These are phyloP conservation scores for Scaptomyza hsui DNA, from an alignment of 1,140 invertebrate genomes.

Conservation along the genomic window DNA sequence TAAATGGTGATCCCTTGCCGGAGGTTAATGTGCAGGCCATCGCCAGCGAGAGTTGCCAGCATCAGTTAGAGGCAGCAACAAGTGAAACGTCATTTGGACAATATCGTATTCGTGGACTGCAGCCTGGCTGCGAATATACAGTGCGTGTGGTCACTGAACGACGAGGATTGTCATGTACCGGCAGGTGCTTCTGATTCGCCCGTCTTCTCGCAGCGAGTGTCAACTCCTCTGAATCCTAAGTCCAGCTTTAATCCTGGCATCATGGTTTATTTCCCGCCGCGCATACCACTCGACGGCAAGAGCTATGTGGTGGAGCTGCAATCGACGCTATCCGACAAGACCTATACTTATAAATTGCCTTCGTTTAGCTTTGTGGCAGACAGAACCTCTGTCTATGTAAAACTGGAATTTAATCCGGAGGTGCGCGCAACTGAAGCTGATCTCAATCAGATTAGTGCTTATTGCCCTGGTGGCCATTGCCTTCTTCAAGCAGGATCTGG, in stretches of 20 bases:
- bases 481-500: constrained; percentile 89
- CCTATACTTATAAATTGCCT: constrained; percentile 85
- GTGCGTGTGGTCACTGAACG: constrained; percentile 87
- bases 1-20: constrained; percentile 92
- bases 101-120: constrained; percentile 94
- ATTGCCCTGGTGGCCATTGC: constrained; percentile 87
- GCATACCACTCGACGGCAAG: constrained; percentile 85
- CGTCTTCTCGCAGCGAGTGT: constrained; percentile 88
- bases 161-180: constrained; percentile 89
- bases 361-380: constrained; percentile 89
- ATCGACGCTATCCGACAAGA: constrained; percentile 78
- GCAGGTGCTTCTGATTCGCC: constrained; percentile 89
- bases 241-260: constrained; percentile 87
- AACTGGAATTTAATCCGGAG: constrained; percentile 88
- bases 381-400: constrained; percentile 88
- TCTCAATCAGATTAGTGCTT: constrained; percentile 91
- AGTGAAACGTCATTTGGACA: constrained; percentile 91
- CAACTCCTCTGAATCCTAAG: constrained; percentile 84
- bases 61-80: constrained; percentile 92
- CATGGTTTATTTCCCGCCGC: constrained; percentile 87
- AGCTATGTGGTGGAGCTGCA: constrained; percentile 80
- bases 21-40: constrained; percentile 92
- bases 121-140: constrained; percentile 91
- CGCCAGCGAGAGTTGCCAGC: constrained; percentile 85
- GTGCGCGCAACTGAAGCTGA: constrained; percentile 91